Evolutionary conservation across 2,797 vertebrate species (phyloP).

Genomic region (Myotis myotis): DNA sequence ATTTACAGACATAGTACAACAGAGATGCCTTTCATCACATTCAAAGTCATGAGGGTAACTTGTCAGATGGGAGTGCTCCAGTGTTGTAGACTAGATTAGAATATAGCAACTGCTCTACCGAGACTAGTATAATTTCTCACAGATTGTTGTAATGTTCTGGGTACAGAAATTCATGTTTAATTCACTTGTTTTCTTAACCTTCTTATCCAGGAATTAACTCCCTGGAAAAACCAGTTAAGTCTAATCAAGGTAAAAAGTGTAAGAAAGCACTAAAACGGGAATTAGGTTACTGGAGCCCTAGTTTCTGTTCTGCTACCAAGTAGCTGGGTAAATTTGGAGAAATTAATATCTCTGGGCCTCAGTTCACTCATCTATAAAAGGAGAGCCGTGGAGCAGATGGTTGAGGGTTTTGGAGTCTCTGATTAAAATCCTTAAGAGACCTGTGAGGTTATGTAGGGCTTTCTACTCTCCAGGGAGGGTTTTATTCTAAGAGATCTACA

Average conservation of each 20-base stretch:
- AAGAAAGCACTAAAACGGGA: not conserved
- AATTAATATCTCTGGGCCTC: not conserved
- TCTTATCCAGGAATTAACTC: slow-evolving; percentile 15
- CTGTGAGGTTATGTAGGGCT: not conserved
- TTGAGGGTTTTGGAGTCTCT: not conserved
- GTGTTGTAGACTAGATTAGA: not conserved
- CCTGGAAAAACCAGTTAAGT: not conserved
- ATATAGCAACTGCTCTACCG: not conserved
- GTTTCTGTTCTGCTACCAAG: not conserved
- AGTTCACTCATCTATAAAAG: not conserved
- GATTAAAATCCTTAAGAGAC: slow-evolving; percentile 21
- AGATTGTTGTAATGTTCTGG: not conserved
- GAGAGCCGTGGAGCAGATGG: not conserved
- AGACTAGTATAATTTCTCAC: not conserved
- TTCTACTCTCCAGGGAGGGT: not conserved
- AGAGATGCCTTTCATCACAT: not conserved
- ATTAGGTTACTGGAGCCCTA: not conserved
- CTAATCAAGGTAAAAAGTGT: not conserved
- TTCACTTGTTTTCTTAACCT: slow-evolving; percentile 10
- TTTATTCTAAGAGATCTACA: not conserved
- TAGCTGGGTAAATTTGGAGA: not conserved
- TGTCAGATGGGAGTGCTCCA: not conserved
- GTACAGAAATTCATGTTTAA: not conserved
- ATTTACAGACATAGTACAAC: not conserved
- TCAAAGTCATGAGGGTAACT: not conserved